Evolutionary conservation across 2,888 invertebrate genomes (phyloP), one percentile per base, ranked within the genome.

Genomic region (Hoplodrina blanda): DNA sequence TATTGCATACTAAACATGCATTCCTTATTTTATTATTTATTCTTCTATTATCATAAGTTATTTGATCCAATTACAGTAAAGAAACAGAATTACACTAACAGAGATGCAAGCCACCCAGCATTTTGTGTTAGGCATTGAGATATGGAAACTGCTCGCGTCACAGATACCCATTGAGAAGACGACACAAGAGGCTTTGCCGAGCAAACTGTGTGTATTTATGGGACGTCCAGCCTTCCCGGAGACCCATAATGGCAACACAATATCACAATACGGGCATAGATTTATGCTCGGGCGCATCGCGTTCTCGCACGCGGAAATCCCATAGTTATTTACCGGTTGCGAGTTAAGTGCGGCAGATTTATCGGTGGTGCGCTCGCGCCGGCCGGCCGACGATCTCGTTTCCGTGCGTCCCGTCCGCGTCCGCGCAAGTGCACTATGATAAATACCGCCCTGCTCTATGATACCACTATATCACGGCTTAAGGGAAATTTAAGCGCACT

Each of bases 241-340:
- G 92, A 91, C 92, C 91, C 90, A 94, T 95, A 95, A 95, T 95
- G 93, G 95, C 95, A 95, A 94, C 95, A 95, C 96, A 96, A 95
- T 95, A 95, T 95, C 96, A 96, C 96, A 95, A 96, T 95, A 91
- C 94, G 87, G 92, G 94, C 95, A 93, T 91, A 95, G 95, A 96
- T 96, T 96, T 96, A 96, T 96, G 95, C 93, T 86, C 89, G 88
- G 90, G 94, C 94, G 94, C 94, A 93, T 94, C 95, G 93, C 91
- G 91, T 91, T 91, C 94, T 91, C 93, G 95, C 96, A 96, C 95
- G 94, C 95, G 96, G 96, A 96, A 96, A 96, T 95, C 95, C 94
- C 94, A 94, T 95, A 94, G 95, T 96, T 95, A 95, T 96, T 95
- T 96, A 95, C 96, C 95, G 95, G 95, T 95, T 93, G 95, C 93